These are phyloP conservation scores for Aplocera efformata DNA, from an alignment of 2,888 invertebrate species.

Conservation along the genomic window DNA sequence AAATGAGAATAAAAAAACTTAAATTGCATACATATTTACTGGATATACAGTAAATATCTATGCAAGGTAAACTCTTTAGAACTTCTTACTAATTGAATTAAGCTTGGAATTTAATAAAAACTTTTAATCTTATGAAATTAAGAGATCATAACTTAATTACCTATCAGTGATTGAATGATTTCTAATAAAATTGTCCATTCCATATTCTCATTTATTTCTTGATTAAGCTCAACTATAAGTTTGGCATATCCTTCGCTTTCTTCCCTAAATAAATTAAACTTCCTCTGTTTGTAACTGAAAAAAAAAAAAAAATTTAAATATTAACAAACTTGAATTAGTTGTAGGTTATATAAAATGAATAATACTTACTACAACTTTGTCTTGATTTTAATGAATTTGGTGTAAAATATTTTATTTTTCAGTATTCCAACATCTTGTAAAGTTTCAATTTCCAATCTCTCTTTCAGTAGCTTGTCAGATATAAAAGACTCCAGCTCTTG, in stretches of 20 bases:
- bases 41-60: too few species aligned
- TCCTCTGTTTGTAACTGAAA: slow-evolving; percentile 98
- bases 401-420: slow-evolving; percentile 93
- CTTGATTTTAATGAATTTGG: slow-evolving; percentile 98
- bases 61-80: too few species aligned
- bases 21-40: too few species aligned
- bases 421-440: slow-evolving; percentile 94
- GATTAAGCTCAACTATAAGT: slow-evolving; percentile 95
- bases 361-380: slow-evolving; percentile 97
- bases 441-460: slow-evolving; percentile 95
- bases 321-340: slow-evolving; percentile 1
- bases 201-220: slow-evolving; percentile 84
- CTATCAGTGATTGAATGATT: slow-evolving; percentile 96
- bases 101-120: too few species aligned
- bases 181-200: slow-evolving; percentile 87
- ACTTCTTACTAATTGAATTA: too few species aligned
- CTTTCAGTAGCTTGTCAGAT: slow-evolving; percentile 93
- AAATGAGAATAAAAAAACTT: too few species aligned
- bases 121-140: too few species aligned
- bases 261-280: slow-evolving; percentile 98
- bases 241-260: slow-evolving; percentile 99
- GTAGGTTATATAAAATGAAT: slow-evolving; percentile 1
- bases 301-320: slow-evolving; percentile 11
- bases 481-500: slow-evolving; percentile 90
- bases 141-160: too few species aligned